These are phyloP conservation scores for Linurgus olivaceus DNA, from an alignment of 2,797 vertebrate genomes.

Conservation along the genomic window DNA sequence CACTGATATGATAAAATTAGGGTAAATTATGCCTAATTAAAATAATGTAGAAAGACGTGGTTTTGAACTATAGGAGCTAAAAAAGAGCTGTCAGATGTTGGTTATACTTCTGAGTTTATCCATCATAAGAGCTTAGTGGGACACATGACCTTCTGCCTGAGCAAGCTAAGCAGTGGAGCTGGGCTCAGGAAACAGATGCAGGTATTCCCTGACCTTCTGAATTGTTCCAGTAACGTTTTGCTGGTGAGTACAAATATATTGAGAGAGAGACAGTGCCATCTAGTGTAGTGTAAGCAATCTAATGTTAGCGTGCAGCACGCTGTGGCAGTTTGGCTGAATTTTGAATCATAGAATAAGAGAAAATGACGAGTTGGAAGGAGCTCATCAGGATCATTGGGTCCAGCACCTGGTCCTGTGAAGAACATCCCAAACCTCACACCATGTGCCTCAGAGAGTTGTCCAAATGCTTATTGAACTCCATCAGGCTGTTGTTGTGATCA, in stretches of 20 bases:
- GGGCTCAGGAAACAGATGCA: not conserved
- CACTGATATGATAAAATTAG: not conserved
- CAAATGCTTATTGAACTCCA: not conserved
- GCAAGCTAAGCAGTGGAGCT: not conserved
- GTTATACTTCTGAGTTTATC: not conserved
- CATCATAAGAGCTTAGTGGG: not conserved
- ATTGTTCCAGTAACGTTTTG: not conserved
- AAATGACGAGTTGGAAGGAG: not conserved
- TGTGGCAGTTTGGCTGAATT: not conserved
- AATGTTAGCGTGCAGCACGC: not conserved
- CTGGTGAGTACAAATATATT: not conserved
- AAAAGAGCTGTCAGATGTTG: not conserved
- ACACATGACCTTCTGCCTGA: not conserved
- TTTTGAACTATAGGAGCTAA: not conserved
- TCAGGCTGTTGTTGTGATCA: not conserved
- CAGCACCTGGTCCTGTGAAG: not conserved
- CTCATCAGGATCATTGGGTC: not conserved
- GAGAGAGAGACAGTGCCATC: constrained; percentile 31
- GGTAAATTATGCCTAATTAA: not conserved
- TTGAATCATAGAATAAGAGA: not conserved
- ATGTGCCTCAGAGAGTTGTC: not conserved
- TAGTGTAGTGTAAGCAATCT: not conserved
- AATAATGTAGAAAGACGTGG: not conserved
- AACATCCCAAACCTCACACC: not conserved
- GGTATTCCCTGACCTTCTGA: not conserved